phyloP scores from a whole-genome alignment of 2,797 vertebrate genomes.

The Limnodromus scolopaceus region DNA sequence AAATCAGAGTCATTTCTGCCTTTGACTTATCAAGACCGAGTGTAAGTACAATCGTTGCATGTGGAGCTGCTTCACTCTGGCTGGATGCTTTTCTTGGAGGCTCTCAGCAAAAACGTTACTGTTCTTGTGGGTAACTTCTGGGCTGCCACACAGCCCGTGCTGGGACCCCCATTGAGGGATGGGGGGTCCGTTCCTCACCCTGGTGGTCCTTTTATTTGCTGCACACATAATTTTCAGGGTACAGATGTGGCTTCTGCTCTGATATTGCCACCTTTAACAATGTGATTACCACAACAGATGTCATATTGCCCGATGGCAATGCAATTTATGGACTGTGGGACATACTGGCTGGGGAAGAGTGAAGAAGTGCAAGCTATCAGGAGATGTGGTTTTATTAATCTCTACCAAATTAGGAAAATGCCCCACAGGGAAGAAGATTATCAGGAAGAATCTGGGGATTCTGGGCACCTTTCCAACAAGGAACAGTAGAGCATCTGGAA shows the following conservation, averaged over 20 bases:
- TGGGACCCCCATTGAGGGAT: not conserved
- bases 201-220: not conserved
- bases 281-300: not conserved
- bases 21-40: not conserved
- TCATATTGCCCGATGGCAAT: fast-evolving
- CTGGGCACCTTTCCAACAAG: not conserved
- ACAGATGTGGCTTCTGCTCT: not conserved
- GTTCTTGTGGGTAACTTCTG: not conserved
- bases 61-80: not conserved
- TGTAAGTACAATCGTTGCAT: not conserved
- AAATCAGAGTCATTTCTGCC: conserved; percentile 14
- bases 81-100: not conserved
- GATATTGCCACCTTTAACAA: not conserved
- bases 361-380: not conserved
- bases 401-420: not conserved
- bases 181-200: not conserved
- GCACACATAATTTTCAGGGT: not conserved
- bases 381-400: not conserved
- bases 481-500: not conserved
- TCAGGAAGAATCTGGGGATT: not conserved
- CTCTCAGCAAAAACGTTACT: not conserved
- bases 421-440: not conserved
- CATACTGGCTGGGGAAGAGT: not conserved
- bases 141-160: not conserved
- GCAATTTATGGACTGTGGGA: not conserved